Evolutionary conservation across 2,888 invertebrate genomes (phyloP).

Genomic region (Salticus scenicus): DNA sequence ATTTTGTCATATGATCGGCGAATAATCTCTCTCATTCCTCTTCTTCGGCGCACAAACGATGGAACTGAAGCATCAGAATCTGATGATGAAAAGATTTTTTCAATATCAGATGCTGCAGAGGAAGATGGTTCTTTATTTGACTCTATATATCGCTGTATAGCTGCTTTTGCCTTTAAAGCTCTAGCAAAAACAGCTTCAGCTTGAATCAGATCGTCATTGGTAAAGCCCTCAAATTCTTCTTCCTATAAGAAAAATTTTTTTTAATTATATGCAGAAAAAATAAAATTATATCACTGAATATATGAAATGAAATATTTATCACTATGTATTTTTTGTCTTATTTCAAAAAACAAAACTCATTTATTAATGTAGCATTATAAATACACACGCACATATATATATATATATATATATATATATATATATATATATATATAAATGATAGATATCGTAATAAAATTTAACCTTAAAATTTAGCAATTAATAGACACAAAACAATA

Average conservation of each 20-base stretch:
- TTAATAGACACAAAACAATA: too few relatives aligned
- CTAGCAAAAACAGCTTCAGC: slow-evolving; percentile 45
- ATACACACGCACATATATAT: too few relatives aligned
- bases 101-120: slow-evolving; percentile 47
- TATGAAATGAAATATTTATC: too few relatives aligned
- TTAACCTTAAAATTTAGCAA: too few relatives aligned
- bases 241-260: slow-evolving; percentile 40
- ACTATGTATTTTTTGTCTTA: too few relatives aligned
- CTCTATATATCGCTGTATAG: slow-evolving; percentile 28
- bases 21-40: slow-evolving; percentile 58
- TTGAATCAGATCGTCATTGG: slow-evolving; percentile 43
- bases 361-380: too few relatives aligned
- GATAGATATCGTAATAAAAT: too few relatives aligned
- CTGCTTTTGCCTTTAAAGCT: slow-evolving; percentile 46
- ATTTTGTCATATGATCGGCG: slow-evolving; percentile 62
- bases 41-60: slow-evolving; percentile 30
- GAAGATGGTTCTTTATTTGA: slow-evolving; percentile 41
- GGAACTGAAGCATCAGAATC: slow-evolving; percentile 59
- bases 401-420: too few relatives aligned
- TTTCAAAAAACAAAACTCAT: too few relatives aligned
- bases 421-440: too few relatives aligned
- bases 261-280: background rate
- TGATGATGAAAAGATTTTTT: slow-evolving; percentile 43
- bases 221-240: slow-evolving; percentile 68
- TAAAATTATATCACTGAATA: too few relatives aligned